Conservation (phyloP, 2,888 invertebrate genomes). For the Pomacea canaliculata region DNA sequence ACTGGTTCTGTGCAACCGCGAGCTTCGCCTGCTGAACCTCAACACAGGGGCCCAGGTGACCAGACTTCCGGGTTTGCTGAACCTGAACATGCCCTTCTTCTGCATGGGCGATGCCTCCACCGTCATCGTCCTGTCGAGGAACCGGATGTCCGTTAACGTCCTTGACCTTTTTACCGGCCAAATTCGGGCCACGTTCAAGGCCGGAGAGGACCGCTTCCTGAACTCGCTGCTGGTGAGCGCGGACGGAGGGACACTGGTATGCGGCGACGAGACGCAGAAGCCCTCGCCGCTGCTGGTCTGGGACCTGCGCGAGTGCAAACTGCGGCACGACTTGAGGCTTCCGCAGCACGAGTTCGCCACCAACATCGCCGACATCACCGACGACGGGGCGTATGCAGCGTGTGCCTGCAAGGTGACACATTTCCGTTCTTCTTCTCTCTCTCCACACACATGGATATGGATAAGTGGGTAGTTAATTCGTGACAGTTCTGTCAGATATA, state of each 20-base stretch:
- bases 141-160: slow-evolving; percentile 90
- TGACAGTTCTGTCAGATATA: no score
- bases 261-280: slow-evolving; percentile 92
- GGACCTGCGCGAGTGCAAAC: slow-evolving; percentile 86
- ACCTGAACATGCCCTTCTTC: slow-evolving; percentile 92
- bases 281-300: slow-evolving; percentile 91
- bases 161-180: slow-evolving; percentile 87
- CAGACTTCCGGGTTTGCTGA: slow-evolving; percentile 85
- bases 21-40: slow-evolving; percentile 84
- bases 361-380: slow-evolving; percentile 85
- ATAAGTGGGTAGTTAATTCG: no score
- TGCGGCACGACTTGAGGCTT: slow-evolving; percentile 88
- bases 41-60: slow-evolving; percentile 80
- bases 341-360: slow-evolving; percentile 91
- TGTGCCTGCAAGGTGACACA: slow-evolving; percentile 72
- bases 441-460: neutral
- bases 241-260: slow-evolving; percentile 88
- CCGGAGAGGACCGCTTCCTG: slow-evolving; percentile 88
- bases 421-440: neutral
- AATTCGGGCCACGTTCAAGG: slow-evolving; percentile 87
- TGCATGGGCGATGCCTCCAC: slow-evolving; percentile 85
- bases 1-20: slow-evolving; percentile 85
- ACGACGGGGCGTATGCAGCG: slow-evolving; percentile 79
- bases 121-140: slow-evolving; percentile 85
- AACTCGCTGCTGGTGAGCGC: slow-evolving; percentile 89